A percentile compares a stretch with the other conserved stretches of the same genome.
These are phyloP conservation scores for zebrafish (Danio rerio) DNA, from an alignment of 2,113 vertebrate species.

Conservation along the genomic window DNA sequence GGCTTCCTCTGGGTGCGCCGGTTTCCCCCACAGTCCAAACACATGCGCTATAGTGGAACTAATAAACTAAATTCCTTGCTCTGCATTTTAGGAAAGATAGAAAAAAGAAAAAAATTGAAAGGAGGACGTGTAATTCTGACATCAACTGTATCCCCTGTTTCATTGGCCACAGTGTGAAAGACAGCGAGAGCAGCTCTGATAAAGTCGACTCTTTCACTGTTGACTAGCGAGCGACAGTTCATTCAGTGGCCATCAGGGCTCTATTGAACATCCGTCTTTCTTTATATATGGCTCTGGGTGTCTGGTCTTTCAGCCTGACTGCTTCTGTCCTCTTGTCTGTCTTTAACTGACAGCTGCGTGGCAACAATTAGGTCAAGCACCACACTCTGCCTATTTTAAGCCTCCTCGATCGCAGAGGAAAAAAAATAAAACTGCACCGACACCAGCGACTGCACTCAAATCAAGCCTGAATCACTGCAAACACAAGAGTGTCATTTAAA, in stretches of 20 bases:
- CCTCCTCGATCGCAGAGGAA: conserved; percentile 46
- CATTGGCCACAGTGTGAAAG: no score
- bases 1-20: no score
- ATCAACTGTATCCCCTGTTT: no score
- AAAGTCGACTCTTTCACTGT: conserved; percentile 7
- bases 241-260: conserved; percentile 41
- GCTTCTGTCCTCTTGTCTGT: conserved; percentile 37
- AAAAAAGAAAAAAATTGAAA: no score
- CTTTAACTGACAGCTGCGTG: conserved; percentile 61
- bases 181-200: no score
- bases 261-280: conserved; percentile 33
- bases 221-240: conserved; percentile 44
- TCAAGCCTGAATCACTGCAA: conserved; percentile 41
- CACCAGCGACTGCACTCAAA: conserved; percentile 59
- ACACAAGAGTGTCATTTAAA: no score
- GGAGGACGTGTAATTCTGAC: no score
- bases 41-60: no score
- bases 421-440: conserved; percentile 35
- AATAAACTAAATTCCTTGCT: no score
- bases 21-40: no score
- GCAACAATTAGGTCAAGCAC: conserved; percentile 71
- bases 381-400: conserved; percentile 70
- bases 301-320: conserved; percentile 1
- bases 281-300: conserved; percentile 18
- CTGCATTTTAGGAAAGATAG: no score